These are phyloP conservation scores for Parapristionchus giblindavisi DNA, from an alignment of 2,888 invertebrate species.

Conservation along the genomic window DNA sequence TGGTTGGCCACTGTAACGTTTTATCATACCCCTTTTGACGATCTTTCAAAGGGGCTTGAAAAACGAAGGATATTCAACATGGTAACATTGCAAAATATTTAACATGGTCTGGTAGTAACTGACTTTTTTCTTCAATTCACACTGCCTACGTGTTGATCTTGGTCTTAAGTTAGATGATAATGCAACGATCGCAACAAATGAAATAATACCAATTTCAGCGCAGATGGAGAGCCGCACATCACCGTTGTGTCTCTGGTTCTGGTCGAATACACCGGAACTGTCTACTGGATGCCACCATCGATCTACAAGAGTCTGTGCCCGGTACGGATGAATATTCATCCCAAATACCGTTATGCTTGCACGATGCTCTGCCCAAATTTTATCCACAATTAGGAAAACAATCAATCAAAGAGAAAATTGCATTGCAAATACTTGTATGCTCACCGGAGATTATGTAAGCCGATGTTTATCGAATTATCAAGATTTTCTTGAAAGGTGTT, in stretches of 20 bases:
- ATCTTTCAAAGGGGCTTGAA: too few relatives aligned
- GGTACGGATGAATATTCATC: constrained; percentile 39
- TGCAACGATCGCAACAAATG: background rate
- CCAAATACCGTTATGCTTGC: background rate
- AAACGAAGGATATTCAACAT: too few relatives aligned
- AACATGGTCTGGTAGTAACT: too few relatives aligned
- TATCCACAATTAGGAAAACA: background rate
- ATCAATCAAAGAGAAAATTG: background rate
- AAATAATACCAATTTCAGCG: constrained; percentile 46
- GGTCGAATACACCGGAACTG: constrained; percentile 55
- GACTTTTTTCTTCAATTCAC: background rate
- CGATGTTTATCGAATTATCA: too few relatives aligned
- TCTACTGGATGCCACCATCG: constrained; percentile 59
- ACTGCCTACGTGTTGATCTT: background rate
- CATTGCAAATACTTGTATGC: constrained; percentile 64
- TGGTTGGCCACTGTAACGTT: too few relatives aligned
- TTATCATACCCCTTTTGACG: too few relatives aligned
- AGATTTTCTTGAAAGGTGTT: too few relatives aligned
- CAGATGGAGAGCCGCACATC: constrained; percentile 61
- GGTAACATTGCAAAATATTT: too few relatives aligned
- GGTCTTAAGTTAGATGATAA: background rate
- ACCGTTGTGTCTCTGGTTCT: constrained; percentile 53
- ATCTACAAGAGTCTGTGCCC: constrained; percentile 62
- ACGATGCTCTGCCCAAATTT: background rate
- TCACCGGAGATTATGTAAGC: too few relatives aligned